Evolutionary conservation across 2,113 vertebrate genomes (phyloP).

Genomic region (Poicephalus gulielmi): DNA sequence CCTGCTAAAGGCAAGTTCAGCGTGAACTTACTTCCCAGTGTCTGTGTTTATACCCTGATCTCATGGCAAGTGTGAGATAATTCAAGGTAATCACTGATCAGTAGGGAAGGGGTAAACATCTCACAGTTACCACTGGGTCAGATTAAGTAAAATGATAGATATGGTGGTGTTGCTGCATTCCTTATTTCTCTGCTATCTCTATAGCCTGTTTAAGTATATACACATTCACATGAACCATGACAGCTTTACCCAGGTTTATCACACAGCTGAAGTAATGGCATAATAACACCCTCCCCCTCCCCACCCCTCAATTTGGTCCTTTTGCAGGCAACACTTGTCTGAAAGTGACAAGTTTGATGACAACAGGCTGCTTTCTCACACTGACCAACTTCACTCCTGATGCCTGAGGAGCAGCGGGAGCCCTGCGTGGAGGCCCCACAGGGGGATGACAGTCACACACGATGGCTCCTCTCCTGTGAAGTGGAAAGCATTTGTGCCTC

Average conservation of each 20-base stretch:
- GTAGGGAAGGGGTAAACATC: neutral
- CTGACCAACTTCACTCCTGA: neutral
- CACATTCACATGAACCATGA: neutral
- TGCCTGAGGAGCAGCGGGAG: neutral
- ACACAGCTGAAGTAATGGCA: neutral
- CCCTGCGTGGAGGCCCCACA: accelerated
- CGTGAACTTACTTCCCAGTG: neutral
- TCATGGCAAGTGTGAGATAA: neutral
- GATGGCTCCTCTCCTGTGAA: neutral
- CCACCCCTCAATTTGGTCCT: neutral
- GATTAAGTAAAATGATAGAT: neutral
- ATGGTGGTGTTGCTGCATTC: neutral
- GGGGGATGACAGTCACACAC: neutral
- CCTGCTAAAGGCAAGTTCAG: neutral
- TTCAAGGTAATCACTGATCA: neutral
- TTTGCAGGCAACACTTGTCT: neutral
- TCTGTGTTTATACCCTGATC: neutral
- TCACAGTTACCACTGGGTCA: neutral
- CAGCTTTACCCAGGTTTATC: neutral
- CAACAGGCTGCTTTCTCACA: neutral
- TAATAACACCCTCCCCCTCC: neutral
- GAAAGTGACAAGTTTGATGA: neutral
- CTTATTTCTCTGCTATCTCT: neutral
- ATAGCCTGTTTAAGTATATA: neutral
- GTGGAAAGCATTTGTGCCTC: accelerated